Evolutionary conservation across 2,113 vertebrate genomes (phyloP).

Genomic region (Atrichornis clamosus): DNA sequence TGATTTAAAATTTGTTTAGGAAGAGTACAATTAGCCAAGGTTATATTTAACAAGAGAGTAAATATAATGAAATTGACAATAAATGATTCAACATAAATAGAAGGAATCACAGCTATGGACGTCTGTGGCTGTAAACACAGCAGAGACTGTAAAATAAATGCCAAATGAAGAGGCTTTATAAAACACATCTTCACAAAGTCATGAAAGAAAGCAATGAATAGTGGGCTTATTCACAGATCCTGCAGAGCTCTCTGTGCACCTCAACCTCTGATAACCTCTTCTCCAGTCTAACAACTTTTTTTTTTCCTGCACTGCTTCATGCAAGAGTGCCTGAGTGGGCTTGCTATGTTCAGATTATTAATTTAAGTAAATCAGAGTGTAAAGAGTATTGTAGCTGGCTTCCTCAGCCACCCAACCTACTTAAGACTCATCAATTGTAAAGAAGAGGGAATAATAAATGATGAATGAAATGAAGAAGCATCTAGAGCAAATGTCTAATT

Average conservation of each 20-base stretch:
- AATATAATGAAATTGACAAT: neutral
- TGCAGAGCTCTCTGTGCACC: neutral
- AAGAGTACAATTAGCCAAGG: neutral
- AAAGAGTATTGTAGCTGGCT: neutral
- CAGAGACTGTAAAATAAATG: neutral
- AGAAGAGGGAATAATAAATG: neutral
- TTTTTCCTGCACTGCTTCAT: neutral
- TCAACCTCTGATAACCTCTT: neutral
- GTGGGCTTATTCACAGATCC: neutral
- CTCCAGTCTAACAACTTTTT: neutral
- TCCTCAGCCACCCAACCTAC: neutral
- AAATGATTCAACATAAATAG: neutral
- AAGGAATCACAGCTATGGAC: neutral
- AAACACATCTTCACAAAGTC: neutral
- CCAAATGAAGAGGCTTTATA: neutral
- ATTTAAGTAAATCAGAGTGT: slow-evolving; percentile 20
- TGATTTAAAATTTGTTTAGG: neutral
- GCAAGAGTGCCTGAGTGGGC: neutral
- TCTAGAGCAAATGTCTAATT: neutral
- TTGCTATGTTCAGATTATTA: slow-evolving; percentile 15
- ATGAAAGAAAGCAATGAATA: neutral
- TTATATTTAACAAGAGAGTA: neutral
- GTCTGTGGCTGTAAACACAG: neutral
- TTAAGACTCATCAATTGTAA: neutral
- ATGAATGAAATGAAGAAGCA: neutral